A percentile compares a stretch with the other conserved stretches of the same genome.
phyloP scores from a whole-genome alignment of 2,113 vertebrate genomes.

The Ranitomeya imitator region DNA sequence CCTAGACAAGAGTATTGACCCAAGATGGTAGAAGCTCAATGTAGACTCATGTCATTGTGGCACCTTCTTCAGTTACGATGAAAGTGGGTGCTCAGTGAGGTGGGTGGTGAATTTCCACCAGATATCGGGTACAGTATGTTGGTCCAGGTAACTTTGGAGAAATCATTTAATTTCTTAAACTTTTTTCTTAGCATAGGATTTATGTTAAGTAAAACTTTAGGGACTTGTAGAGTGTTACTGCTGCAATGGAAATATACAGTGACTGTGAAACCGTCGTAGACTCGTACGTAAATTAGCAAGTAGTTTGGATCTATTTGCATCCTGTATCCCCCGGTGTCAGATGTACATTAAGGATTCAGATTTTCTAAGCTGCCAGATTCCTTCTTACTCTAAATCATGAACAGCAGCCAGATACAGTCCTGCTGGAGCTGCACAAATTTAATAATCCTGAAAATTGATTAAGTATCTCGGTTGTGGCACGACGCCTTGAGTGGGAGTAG shows the following conservation, averaged over 20 bases:
- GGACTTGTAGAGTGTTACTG: not conserved
- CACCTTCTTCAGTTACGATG: no score
- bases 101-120: not conserved
- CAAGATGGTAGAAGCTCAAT: no score
- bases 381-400: conserved; percentile 45
- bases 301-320: conserved; percentile 24
- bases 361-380: conserved; percentile 39
- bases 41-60: no score
- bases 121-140: not conserved
- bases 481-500: conserved; percentile 39
- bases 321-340: conserved; percentile 5
- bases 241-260: not conserved
- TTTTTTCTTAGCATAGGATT: not conserved
- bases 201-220: no score
- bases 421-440: conserved; percentile 54
- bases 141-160: not conserved
- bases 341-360: conserved; percentile 43
- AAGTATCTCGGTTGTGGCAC: conserved; percentile 46
- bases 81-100: no score
- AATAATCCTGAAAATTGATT: conserved; percentile 58
- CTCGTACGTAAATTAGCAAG: conserved; percentile 12
- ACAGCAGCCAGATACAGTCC: conserved; percentile 32
- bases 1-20: no score
- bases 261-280: not conserved
- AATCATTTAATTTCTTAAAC: not conserved